Evolutionary conservation across 1,140 invertebrate genomes (phyloP).

Genomic region (Caerostris extrusa): DNA sequence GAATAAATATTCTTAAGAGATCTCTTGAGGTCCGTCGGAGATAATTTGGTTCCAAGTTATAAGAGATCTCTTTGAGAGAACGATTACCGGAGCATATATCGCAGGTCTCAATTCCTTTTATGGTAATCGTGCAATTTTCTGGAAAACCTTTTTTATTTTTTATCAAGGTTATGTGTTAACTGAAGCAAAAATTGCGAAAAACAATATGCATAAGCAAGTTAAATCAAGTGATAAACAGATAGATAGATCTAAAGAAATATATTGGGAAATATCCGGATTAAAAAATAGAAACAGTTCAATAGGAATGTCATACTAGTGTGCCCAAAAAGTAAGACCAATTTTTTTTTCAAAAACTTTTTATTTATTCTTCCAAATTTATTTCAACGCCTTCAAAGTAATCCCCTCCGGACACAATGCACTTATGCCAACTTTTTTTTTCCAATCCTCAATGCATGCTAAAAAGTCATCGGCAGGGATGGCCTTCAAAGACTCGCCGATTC

Average conservation of each 20-base stretch:
- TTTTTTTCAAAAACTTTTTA: too few relatives aligned
- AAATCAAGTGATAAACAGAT: neutral
- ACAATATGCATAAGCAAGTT: neutral
- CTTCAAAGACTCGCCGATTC: too few relatives aligned
- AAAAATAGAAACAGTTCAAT: neutral
- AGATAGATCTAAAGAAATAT: too few relatives aligned
- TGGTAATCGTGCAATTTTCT: neutral
- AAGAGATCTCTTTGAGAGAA: slow-evolving; percentile 19
- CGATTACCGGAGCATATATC: neutral
- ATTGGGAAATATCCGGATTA: neutral
- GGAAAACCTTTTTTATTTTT: neutral
- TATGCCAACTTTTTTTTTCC: too few relatives aligned
- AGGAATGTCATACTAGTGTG: neutral
- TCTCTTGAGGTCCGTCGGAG: neutral
- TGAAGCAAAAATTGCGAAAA: neutral
- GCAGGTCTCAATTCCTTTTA: neutral
- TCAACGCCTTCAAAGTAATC: too few relatives aligned
- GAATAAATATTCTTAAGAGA: slow-evolving; percentile 20
- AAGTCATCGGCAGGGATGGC: too few relatives aligned
- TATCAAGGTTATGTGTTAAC: neutral
- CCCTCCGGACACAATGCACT: too few relatives aligned
- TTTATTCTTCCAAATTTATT: too few relatives aligned
- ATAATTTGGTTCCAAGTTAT: neutral
- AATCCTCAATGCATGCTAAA: too few relatives aligned
- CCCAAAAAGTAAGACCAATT: too few relatives aligned